A percentile compares a stretch with the other conserved stretches of the same genome.
Evolutionary conservation across 1,140 invertebrate species (phyloP).

Genomic region (Dufourea novaeangliae): DNA sequence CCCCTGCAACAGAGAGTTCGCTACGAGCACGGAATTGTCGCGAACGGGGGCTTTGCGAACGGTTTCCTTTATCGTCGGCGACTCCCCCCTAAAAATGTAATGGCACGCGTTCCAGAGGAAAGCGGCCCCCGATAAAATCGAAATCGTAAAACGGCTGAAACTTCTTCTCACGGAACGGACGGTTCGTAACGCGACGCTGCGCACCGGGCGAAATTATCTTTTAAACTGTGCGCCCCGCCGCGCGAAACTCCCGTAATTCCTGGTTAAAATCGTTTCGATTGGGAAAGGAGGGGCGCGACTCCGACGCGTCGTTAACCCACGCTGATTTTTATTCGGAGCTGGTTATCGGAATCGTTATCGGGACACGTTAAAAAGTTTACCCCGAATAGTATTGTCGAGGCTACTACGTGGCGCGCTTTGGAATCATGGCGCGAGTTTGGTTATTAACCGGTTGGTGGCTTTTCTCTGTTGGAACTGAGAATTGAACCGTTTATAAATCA

Average conservation of each 20-base stretch:
- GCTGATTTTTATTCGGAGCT: conserved; percentile 38
- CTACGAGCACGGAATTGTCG: conserved; percentile 5
- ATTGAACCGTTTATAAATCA: neutral
- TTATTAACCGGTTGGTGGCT: neutral
- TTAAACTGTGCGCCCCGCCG: conserved; percentile 40
- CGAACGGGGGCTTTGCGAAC: neutral
- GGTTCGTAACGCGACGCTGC: conserved; percentile 23
- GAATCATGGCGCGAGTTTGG: neutral
- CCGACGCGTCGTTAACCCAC: conserved; percentile 17
- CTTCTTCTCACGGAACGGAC: conserved; percentile 20
- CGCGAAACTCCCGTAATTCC: conserved; percentile 38
- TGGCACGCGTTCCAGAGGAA: neutral
- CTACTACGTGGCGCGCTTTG: conserved; percentile 4
- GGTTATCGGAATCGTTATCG: conserved; percentile 51
- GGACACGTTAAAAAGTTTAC: conserved; percentile 25
- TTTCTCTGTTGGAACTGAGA: neutral
- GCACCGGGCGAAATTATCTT: conserved; percentile 56
- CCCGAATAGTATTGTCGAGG: neutral
- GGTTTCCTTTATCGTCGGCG: conserved; percentile 23
- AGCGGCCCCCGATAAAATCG: conserved; percentile 39
- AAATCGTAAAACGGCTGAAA: conserved; percentile 45
- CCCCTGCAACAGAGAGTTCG: neutral
- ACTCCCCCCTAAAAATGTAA: conserved; percentile 22
- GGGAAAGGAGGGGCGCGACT: too few relatives aligned
- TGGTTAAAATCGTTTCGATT: conserved; percentile 36